phyloP scores from a whole-genome alignment of 2,797 vertebrate species.

The Cottoperca gobio region DNA sequence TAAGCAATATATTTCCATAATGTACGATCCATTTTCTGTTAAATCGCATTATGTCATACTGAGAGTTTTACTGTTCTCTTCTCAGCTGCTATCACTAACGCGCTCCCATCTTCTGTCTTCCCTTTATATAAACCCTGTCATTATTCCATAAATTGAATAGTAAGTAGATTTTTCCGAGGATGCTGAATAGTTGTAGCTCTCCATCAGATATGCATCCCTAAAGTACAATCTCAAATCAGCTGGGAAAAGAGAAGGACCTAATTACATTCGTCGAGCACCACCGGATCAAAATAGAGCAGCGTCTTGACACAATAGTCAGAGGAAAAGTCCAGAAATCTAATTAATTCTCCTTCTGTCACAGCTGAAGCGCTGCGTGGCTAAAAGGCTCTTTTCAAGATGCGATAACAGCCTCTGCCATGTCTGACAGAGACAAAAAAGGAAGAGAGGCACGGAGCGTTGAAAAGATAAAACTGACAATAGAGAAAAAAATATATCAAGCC shows the following conservation, averaged over 20 bases:
- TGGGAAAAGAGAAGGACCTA: conserved; percentile 73
- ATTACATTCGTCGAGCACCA: conserved; percentile 80
- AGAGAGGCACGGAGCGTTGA: conserved; percentile 63
- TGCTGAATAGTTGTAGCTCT: conserved; percentile 64
- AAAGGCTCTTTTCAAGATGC: conserved; percentile 74
- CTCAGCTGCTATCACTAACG: conserved; percentile 31
- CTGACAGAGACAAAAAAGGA: conserved; percentile 73
- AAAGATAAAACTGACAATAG: conserved; percentile 80
- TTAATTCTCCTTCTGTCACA: conserved; percentile 82
- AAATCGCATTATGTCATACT: conserved; percentile 38
- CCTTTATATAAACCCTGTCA: conserved; percentile 48
- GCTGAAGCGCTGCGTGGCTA: conserved; percentile 70
- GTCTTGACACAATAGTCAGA: conserved; percentile 79
- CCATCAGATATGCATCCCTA: conserved; percentile 75
- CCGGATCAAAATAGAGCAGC: conserved; percentile 79
- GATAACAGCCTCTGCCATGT: conserved; percentile 75
- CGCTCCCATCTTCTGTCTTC: conserved; percentile 48
- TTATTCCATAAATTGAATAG: conserved; percentile 66
- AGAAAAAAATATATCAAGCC: conserved; percentile 69
- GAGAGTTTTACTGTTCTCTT: conserved; percentile 32
- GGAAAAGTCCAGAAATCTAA: conserved; percentile 83
- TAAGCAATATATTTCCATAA: conserved; percentile 13
- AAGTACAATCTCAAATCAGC: conserved; percentile 76
- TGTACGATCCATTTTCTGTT: conserved; percentile 23
- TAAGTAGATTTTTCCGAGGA: conserved; percentile 60